Percentiles rank a stretch among this genome's conserved stretches.
Conservation (phyloP, 2,113 vertebrate genomes). For the Rostratula benghalensis region DNA sequence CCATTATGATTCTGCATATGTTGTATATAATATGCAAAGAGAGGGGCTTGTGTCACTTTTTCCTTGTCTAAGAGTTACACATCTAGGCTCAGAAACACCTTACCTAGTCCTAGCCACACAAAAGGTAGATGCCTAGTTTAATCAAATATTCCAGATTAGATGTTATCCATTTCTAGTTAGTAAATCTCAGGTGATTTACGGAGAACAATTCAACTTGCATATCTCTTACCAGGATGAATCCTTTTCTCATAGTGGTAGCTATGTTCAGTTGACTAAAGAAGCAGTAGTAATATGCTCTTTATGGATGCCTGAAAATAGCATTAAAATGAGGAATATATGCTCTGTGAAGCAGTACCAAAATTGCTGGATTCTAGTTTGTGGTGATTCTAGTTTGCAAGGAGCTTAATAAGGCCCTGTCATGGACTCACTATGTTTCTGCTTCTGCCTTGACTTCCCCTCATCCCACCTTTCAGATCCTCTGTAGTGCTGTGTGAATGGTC, state of each 20-base stretch:
- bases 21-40: not conserved
- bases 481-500: not conserved
- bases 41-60: not conserved
- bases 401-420: rapidly evolving
- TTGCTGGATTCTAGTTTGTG: not conserved
- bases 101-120: not conserved
- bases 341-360: not conserved
- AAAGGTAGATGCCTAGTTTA: not conserved
- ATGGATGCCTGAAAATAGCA: not conserved
- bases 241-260: not conserved
- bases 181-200: not conserved
- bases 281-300: not conserved
- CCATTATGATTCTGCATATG: not conserved
- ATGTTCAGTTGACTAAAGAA: not conserved
- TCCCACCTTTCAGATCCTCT: not conserved
- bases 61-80: not conserved
- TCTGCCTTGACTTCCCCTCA: not conserved
- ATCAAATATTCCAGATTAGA: not conserved
- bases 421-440: not conserved
- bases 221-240: not conserved
- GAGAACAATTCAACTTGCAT: not conserved
- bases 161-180: not conserved
- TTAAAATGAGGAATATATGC: not conserved
- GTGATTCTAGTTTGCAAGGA: not conserved
- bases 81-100: not conserved